Base-by-base conservation (phyloP, 2,888 invertebrate species). In the Epinotia nisella region DNA sequence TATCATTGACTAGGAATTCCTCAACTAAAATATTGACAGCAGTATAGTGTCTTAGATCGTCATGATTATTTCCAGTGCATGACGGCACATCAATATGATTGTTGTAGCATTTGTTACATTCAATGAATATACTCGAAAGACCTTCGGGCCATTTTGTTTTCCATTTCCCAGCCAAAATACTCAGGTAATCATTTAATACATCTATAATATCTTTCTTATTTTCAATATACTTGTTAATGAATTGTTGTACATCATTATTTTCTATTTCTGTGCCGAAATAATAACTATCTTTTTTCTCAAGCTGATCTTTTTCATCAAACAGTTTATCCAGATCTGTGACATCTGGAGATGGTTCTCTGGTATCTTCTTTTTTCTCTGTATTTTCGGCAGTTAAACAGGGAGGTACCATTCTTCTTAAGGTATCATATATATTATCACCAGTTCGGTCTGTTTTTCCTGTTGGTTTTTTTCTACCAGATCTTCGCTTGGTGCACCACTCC, bases 401-500 rank as follows among this genome's bases (percentile, higher is more conserved):
- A 0, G 97, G 96, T 41, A 97, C 95, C 85, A 96, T 94, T 85
- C 95, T 92, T 74, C 95, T 94, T 19, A 97, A 87, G 2, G 95
- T 95, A 80, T 96, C 96, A 85, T 96, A 96, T 35, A 96, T 94
- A 51, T 95, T 95, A 77, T 95, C 95, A 85, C 95, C 95, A 78
- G 92, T 88, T 75, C 94, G 94, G 49, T 93, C 94, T 82, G 95
- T 95, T 73, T 94, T 93, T 77, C 94, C 94, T 67, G 90, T 92
- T 5, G 94, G 85, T 83, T 92, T 93, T 71, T 93, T 94, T n/a
- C 92, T 83, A 0, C 89, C 89, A 13, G 94, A 94, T 75, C 94
- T 93, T 21, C 95, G 84, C 78, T 94, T 96, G 68, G 94, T 90
- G 79, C 96, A 96, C 96, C 97, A 97, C 66, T 96, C 96, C 96